Percentiles rank a stretch among this genome's conserved stretches.
Conservation (phyloP, 1,140 invertebrate genomes). For the Cotesia typhae region DNA sequence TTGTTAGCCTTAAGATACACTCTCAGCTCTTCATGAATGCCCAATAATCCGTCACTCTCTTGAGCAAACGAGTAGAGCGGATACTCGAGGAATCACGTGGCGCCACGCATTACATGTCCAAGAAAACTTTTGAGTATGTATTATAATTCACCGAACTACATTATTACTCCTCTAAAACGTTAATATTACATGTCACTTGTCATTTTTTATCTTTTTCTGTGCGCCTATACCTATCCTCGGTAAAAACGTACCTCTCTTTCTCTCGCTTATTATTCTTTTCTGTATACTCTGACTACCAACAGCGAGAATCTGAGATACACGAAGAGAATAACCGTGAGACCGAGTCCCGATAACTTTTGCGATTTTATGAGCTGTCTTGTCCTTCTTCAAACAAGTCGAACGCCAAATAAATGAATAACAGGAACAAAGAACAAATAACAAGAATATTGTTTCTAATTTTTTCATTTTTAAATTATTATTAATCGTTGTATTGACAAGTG, state of each 20-base stretch:
- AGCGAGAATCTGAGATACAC: not conserved
- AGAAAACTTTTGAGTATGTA: slow-evolving; percentile 16
- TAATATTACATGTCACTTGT: not conserved
- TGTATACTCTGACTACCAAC: slow-evolving; percentile 19
- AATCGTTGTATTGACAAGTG: too few relatives aligned
- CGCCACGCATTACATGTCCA: slow-evolving; percentile 24
- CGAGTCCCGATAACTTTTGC: slow-evolving; percentile 34
- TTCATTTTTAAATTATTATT: too few relatives aligned
- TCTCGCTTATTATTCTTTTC: slow-evolving; percentile 8
- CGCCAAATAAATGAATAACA: slow-evolving; percentile 14
- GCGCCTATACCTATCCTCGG: not conserved
- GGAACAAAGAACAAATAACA: slow-evolving; percentile 6
- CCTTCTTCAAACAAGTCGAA: slow-evolving; percentile 24
- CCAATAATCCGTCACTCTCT: slow-evolving; percentile 35
- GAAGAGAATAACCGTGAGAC: slow-evolving; percentile 32
- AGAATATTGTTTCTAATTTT: too few relatives aligned
- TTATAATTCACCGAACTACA: not conserved
- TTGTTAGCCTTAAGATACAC: slow-evolving; percentile 33
- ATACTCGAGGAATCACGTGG: slow-evolving; percentile 34
- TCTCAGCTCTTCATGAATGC: slow-evolving; percentile 31
- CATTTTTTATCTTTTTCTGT: not conserved
- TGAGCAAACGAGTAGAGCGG: slow-evolving; percentile 22
- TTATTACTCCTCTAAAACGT: slow-evolving; percentile 4
- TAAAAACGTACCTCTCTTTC: not conserved
- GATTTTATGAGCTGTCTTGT: slow-evolving; percentile 38